Percentiles rank a stretch among this genome's conserved stretches.
phyloP scores from a whole-genome alignment of 2,113 vertebrate genomes.

The Elephas maximus region DNA sequence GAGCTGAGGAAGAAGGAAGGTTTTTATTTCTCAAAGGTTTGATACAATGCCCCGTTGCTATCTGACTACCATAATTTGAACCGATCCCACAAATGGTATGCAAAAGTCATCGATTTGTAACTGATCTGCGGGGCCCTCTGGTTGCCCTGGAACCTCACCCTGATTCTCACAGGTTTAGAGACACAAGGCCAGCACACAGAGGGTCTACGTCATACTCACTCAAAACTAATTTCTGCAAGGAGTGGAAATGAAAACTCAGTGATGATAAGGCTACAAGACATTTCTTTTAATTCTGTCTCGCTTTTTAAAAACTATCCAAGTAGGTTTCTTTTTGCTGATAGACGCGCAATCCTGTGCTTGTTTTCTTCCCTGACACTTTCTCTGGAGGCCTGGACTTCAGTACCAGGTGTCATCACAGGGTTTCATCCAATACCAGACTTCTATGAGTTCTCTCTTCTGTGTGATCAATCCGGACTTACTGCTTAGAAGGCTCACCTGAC shows the following conservation, averaged over 20 bases:
- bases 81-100: background rate
- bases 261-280: background rate
- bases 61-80: background rate
- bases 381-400: background rate
- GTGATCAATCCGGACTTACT: background rate
- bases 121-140: background rate
- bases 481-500: background rate
- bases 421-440: background rate
- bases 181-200: background rate
- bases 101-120: background rate
- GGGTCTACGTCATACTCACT: background rate
- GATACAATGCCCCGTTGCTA: background rate
- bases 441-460: background rate
- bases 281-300: background rate
- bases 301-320: background rate
- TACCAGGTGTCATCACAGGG: background rate
- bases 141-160: background rate
- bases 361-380: slow-evolving; percentile 32
- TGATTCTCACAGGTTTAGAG: background rate
- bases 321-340: background rate
- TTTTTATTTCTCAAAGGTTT: background rate
- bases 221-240: background rate
- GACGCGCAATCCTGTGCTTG: background rate
- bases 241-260: background rate
- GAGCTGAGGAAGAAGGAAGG: background rate